Conservation (phyloP, 2,797 vertebrate species). For the Propithecus perrieri region DNA sequence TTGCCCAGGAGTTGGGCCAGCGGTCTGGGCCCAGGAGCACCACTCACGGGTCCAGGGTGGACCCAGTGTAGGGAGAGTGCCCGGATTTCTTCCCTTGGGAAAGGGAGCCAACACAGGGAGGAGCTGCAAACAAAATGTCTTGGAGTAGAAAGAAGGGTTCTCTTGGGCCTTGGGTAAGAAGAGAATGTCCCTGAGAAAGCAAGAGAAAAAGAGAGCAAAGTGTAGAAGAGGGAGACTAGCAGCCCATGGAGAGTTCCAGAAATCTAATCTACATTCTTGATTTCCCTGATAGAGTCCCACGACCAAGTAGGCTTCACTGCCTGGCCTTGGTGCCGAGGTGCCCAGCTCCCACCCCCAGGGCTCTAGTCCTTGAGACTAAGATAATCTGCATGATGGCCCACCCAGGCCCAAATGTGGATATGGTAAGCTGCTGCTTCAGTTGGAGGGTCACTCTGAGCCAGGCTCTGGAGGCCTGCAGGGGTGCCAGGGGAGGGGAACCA, state of each 20-base stretch:
- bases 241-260: background rate
- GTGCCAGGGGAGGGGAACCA: background rate
- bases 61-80: accelerated
- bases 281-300: background rate
- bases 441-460: background rate
- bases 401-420: background rate
- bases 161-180: background rate
- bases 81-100: background rate
- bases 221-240: background rate
- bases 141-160: background rate
- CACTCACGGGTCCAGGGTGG: background rate
- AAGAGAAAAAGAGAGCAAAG: background rate
- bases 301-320: background rate
- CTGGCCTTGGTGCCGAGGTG: background rate
- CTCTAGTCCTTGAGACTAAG: background rate
- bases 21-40: background rate
- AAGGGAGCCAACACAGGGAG: background rate
- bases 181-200: background rate
- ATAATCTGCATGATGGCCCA: background rate
- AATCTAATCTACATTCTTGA: background rate
- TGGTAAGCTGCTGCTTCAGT: background rate
- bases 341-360: background rate
- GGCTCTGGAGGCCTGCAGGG: background rate
- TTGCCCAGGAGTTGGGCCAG: background rate
- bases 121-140: background rate